These are phyloP conservation scores for Myotis pilosus DNA, from an alignment of 2,797 vertebrate species.

Conservation along the genomic window DNA sequence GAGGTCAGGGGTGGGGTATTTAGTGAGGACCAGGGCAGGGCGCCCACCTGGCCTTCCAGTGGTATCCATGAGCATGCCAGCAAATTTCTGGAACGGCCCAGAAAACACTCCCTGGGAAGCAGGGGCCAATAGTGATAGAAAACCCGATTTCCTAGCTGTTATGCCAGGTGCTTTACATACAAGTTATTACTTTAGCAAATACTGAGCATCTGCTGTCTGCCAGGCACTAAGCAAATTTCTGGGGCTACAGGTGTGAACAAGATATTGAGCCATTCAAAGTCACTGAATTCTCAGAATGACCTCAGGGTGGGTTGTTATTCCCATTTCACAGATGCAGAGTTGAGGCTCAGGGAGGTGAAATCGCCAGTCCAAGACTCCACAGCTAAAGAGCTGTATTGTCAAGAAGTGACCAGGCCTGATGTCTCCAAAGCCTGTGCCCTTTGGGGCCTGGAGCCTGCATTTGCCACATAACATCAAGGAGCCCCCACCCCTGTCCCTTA, in stretches of 20 bases:
- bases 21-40: neutral
- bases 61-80: neutral
- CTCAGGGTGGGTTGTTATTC: neutral
- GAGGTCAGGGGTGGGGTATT: neutral
- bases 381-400: neutral
- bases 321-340: neutral
- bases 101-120: neutral
- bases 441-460: neutral
- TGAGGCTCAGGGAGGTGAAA: neutral
- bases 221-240: neutral
- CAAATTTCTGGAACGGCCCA: neutral
- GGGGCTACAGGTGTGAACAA: neutral
- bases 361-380: neutral
- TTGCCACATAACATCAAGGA: neutral
- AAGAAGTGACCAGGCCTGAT: neutral
- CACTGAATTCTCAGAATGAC: neutral
- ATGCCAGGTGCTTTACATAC: neutral
- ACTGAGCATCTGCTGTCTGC: neutral
- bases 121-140: neutral
- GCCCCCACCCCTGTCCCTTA: neutral
- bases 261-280: neutral
- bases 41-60: neutral
- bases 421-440: neutral
- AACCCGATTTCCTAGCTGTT: neutral
- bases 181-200: neutral